Conservation (phyloP, 1,140 invertebrate species). For the honey bee (Apis mellifera) region Amel_HAv3.1 CM009932.2:11603501-11604000, state of each 20-base stretch:
- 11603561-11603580: conserved; percentile 84
- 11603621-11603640: conserved; percentile 94
- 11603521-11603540: conserved; percentile 84
- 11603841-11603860: conserved; percentile 25
- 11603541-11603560: conserved; percentile 82
- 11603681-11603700: conserved; percentile 85
- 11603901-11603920: conserved; percentile 87
- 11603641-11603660: conserved; percentile 94
- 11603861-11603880: conserved; percentile 71
- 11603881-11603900: conserved; percentile 84
- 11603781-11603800: conserved; percentile 83
- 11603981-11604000: conserved; percentile 92
- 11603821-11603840: conserved; percentile 55
- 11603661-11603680: conserved; percentile 93
- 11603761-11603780: conserved; percentile 65
- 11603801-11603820: conserved; percentile 82
- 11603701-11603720: conserved; percentile 83
- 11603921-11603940: conserved; percentile 92
- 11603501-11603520: conserved; percentile 83
- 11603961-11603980: conserved; percentile 93
- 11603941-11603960: conserved; percentile 95
- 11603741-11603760: conserved; percentile 75
- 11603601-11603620: conserved; percentile 84
- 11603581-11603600: conserved; percentile 67
- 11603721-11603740: conserved; percentile 83